phyloP scores from a whole-genome alignment of 92 coral and sea anemone species.

The Parazoanthus swiftii region DNA sequence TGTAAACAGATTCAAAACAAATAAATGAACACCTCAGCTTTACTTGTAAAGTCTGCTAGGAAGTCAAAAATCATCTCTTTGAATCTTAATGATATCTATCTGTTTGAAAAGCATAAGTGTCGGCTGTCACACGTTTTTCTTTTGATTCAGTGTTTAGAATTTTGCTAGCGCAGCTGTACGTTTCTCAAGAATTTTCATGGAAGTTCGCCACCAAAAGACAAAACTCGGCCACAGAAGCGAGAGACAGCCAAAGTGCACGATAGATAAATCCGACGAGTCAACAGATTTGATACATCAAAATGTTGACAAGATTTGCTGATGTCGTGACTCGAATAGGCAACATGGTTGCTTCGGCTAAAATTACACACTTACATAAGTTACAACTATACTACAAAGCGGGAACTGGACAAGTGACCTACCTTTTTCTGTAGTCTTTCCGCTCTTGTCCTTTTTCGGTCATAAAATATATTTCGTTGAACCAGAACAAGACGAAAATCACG shows the following conservation, averaged over 20 bases:
- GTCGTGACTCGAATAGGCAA: conserved; percentile 18
- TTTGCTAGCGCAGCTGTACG: neutral
- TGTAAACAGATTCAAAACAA: conserved; percentile 17
- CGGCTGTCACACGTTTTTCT: neutral
- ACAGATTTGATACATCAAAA: conserved; percentile 32
- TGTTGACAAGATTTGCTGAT: conserved; percentile 8
- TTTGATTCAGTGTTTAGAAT: neutral
- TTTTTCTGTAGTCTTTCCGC: neutral
- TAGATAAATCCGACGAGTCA: conserved; percentile 3
- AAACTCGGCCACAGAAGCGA: neutral
- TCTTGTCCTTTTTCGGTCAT: neutral
- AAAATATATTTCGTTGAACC: neutral
- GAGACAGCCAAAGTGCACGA: neutral
- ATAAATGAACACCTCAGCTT: conserved; percentile 1
- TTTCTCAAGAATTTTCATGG: neutral
- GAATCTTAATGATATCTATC: conserved; percentile 23
- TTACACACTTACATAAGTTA: conserved; percentile 7
- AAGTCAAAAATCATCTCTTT: neutral
- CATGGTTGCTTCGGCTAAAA: conserved; percentile 21
- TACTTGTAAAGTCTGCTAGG: neutral
- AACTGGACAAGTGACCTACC: neutral
- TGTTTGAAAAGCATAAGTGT: neutral
- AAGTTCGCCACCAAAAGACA: neutral
- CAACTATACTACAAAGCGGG: neutral
- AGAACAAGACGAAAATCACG: conserved; percentile 20